phyloP scores from a whole-genome alignment of 2,888 invertebrate species.

The Tenthredo notha region DNA sequence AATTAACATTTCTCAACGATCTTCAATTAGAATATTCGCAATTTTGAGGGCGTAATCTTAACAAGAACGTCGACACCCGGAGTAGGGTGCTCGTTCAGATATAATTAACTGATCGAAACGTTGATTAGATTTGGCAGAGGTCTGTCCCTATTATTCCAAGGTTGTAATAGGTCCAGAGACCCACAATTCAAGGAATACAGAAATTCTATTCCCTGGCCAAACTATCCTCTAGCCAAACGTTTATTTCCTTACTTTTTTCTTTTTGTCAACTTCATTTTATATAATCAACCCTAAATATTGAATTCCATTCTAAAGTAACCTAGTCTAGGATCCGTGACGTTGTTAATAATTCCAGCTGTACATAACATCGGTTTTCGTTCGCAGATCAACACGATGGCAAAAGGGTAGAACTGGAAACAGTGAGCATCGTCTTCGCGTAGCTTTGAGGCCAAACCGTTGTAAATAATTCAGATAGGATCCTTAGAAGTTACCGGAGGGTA shows the following conservation, averaged over 20 bases:
- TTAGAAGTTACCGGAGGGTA: conserved; percentile 61
- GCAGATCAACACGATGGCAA: conserved; percentile 21
- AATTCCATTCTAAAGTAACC: not conserved
- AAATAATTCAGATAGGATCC: conserved; percentile 69
- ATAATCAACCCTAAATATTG: not conserved
- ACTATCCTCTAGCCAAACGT: not conserved
- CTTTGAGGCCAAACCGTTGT: conserved; percentile 67
- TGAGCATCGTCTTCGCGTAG: conserved; percentile 62
- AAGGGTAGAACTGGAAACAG: conserved; percentile 60
- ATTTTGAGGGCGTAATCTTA: conserved; percentile 33
- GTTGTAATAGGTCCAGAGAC: not conserved
- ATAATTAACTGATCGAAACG: conserved; percentile 46
- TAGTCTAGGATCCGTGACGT: not conserved
- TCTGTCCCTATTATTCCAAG: conserved; percentile 32
- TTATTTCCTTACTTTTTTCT: not conserved
- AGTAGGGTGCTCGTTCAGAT: conserved; percentile 46
- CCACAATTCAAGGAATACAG: not conserved
- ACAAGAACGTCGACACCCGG: conserved; percentile 43
- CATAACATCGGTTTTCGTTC: not conserved
- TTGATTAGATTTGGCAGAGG: conserved; percentile 42
- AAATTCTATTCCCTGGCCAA: not conserved
- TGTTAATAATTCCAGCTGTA: not conserved
- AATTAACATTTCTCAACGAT: conserved; percentile 37
- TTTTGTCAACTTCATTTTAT: not conserved
- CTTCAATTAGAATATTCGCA: conserved; percentile 16